phyloP scores from a whole-genome alignment of 1,140 invertebrate species.

The Macrobrachium rosenbergii region DNA sequence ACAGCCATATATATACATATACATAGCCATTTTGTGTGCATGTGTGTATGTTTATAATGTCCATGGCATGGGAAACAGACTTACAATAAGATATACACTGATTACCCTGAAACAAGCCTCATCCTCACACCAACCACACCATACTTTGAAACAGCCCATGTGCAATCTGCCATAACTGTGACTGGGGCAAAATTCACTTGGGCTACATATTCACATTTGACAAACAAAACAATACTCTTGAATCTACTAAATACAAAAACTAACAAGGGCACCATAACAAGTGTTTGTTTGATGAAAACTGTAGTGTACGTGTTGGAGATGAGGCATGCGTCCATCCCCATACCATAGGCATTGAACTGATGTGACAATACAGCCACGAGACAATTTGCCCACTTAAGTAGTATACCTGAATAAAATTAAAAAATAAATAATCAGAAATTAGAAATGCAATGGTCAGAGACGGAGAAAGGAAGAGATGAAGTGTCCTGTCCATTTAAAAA shows the following conservation, averaged over 20 bases:
- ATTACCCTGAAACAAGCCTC: constrained; percentile 21
- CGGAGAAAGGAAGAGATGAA: constrained; percentile 34
- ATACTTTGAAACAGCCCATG: constrained; percentile 30
- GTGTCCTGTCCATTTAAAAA: constrained; percentile 58
- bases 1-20: no score
- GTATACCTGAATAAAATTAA: constrained; percentile 64
- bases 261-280: constrained; percentile 62
- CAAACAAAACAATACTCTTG: constrained; percentile 38
- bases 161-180: constrained; percentile 37
- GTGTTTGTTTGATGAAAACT: constrained; percentile 36
- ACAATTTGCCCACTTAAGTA: constrained; percentile 64
- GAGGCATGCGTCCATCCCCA: constrained; percentile 40
- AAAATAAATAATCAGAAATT: constrained; percentile 63
- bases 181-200: constrained; percentile 40
- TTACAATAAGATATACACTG: no score
- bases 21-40: no score
- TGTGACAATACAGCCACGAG: constrained; percentile 45
- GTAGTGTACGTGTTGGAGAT: constrained; percentile 33
- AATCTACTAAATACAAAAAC: constrained; percentile 48
- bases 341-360: constrained; percentile 49
- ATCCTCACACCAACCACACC: constrained; percentile 43
- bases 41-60: no score
- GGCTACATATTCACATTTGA: constrained; percentile 2
- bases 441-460: constrained; percentile 63
- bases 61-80: no score